Evolutionary conservation across 2,797 vertebrate genomes (phyloP), one percentile per base, ranked within the genome.

Genomic region (Calcarius lapponicus): DNA sequence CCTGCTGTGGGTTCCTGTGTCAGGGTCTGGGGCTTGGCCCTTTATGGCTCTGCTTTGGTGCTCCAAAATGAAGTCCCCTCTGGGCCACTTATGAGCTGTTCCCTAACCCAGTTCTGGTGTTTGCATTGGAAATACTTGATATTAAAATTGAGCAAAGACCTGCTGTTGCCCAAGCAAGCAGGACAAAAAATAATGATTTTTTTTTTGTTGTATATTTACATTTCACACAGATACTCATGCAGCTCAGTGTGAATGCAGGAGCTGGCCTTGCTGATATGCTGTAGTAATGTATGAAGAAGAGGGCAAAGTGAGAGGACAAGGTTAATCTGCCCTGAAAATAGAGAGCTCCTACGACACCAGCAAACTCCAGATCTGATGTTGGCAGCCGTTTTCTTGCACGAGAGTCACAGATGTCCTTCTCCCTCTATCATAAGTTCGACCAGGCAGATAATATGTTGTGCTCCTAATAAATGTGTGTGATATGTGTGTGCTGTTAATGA

Each of bases 401-500:
- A 32, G 7, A 43, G 10, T 31, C 85, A 80, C 48, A 48, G 57
- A 76, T n/a, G 26, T 67, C n/a, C 48, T 66, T 80, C 53, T 93
- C 28, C 11, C 13, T 31, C 17, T 56, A 34, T 19, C 15, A 5
- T 64, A 26, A 43, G 16, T 61, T 56, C 67, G 48, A 90, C 36
- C 42, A 57, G 72, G 54, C 20, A 90, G 81, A 73, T 73, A 78
- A 75, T 47, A 79, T 14, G 15, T 45, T 80, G 58, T 78, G 26
- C 21, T 86, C 58, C 62, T 86, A 75, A 88, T 10, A 76, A 91
- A 94, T 58, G 31, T 62, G 25, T 36, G 24, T 84, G 82, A 71
- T 76, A 9, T 19, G 15, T 50, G 28, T 29, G 51, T 53, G 92
- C 75, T 66, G 57, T 88, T 91, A 38, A 74, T 1, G 8, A 17